These are phyloP conservation scores for Cyaniris semiargus DNA, from an alignment of 2,888 invertebrate species.

Conservation along the genomic window DNA sequence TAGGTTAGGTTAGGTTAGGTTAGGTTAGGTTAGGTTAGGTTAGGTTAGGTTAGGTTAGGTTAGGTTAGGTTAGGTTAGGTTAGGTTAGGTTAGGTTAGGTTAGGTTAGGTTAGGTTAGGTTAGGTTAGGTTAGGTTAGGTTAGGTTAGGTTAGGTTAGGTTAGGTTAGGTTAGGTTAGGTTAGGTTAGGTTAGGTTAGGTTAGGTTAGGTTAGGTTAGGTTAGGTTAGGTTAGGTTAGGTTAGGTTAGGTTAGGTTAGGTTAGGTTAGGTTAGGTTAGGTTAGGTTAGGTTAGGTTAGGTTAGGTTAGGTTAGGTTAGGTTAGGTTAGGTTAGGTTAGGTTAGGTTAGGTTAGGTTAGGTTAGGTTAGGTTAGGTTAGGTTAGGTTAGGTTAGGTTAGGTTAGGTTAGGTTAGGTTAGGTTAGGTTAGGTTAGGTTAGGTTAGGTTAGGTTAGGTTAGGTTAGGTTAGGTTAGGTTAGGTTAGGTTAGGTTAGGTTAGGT, in stretches of 20 bases:
- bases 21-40: no score
- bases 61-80: neutral
- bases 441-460: slow-evolving; percentile 37
- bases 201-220: neutral
- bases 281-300: slow-evolving; percentile 35
- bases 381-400: slow-evolving; percentile 37
- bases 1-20: no score
- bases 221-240: slow-evolving; percentile 35
- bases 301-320: slow-evolving; percentile 36
- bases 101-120: no score
- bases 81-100: no score
- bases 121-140: slow-evolving; percentile 16
- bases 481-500: slow-evolving; percentile 37
- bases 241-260: slow-evolving; percentile 36
- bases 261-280: slow-evolving; percentile 36
- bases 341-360: slow-evolving; percentile 37
- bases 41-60: no score
- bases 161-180: slow-evolving; percentile 20
- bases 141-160: slow-evolving; percentile 20
- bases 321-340: slow-evolving; percentile 36
- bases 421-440: slow-evolving; percentile 37
- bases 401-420: slow-evolving; percentile 38
- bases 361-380: slow-evolving; percentile 38
- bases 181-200: slow-evolving; percentile 32
- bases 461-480: slow-evolving; percentile 37